Evolutionary conservation across 2,888 invertebrate species (phyloP).

Genomic region (Drosophila neutralis): DNA sequence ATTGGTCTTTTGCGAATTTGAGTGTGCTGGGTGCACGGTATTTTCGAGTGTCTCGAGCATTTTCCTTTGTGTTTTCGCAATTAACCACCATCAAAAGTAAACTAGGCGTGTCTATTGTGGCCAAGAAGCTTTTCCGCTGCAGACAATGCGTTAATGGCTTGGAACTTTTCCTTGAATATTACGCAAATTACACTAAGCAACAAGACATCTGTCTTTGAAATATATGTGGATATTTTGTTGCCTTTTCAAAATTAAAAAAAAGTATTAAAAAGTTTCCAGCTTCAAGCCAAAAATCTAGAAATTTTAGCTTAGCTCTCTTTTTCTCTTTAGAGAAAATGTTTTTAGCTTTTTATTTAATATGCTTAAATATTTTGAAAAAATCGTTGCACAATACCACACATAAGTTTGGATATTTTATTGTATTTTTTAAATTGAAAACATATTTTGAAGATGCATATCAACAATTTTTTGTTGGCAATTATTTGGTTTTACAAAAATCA

Average conservation of each 20-base stretch:
- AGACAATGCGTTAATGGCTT: conserved; percentile 10
- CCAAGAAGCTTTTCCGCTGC: conserved; percentile 6
- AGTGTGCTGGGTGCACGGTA: conserved; percentile 1
- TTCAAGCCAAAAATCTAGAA: not conserved
- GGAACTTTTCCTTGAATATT: conserved; percentile 16
- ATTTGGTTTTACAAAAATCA: too few relatives aligned
- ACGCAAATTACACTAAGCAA: conserved; percentile 3
- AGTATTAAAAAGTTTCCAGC: not conserved
- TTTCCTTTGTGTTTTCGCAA: conserved; percentile 39
- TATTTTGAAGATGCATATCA: too few relatives aligned
- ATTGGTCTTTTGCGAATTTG: conserved; percentile 3
- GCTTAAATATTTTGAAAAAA: too few relatives aligned
- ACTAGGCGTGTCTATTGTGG: conserved; percentile 41
- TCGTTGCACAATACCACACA: too few relatives aligned
- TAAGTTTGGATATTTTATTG: too few relatives aligned
- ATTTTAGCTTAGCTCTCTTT: not conserved
- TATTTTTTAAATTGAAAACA: too few relatives aligned
- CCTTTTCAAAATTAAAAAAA: not conserved
- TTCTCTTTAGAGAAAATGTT: too few relatives aligned
- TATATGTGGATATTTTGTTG: not conserved
- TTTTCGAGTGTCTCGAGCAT: conserved; percentile 7
- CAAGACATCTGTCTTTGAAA: not conserved
- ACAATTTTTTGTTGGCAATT: too few relatives aligned
- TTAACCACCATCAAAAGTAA: conserved; percentile 10
- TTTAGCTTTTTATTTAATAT: too few relatives aligned